Conservation (phyloP, 2,113 vertebrate genomes). For the Thunnus maccoyii region DNA sequence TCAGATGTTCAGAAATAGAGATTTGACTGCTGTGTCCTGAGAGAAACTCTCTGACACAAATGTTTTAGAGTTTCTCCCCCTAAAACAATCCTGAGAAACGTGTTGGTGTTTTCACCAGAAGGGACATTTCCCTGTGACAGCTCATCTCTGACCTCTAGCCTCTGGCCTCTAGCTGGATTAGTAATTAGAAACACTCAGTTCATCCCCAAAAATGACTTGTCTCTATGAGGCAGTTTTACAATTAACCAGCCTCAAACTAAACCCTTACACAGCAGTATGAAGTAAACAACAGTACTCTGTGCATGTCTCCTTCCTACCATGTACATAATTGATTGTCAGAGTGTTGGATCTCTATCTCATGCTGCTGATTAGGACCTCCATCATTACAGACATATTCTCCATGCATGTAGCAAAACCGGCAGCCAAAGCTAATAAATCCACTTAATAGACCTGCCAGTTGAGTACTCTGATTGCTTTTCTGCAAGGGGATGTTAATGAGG, state of each 20-base stretch:
- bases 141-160: background rate
- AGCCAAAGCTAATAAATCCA: constrained; percentile 30
- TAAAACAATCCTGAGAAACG: background rate
- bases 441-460: constrained; percentile 33
- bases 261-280: background rate
- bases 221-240: background rate
- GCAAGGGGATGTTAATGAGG: background rate
- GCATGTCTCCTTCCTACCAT: background rate
- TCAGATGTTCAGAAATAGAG: constrained; percentile 9
- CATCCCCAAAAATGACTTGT: background rate
- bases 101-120: background rate
- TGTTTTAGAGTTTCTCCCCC: background rate
- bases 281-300: background rate
- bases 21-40: background rate
- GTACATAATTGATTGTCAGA: constrained; percentile 23
- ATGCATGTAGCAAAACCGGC: constrained; percentile 17
- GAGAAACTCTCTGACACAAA: background rate
- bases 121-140: background rate
- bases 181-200: background rate
- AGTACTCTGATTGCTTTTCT: constrained; percentile 29
- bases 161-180: background rate
- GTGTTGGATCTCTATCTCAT: constrained; percentile 11
- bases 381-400: constrained; percentile 29
- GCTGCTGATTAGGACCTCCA: constrained; percentile 37
- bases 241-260: background rate